Base-by-base conservation (phyloP, 2,888 invertebrate species). In the Myopa testacea region DNA sequence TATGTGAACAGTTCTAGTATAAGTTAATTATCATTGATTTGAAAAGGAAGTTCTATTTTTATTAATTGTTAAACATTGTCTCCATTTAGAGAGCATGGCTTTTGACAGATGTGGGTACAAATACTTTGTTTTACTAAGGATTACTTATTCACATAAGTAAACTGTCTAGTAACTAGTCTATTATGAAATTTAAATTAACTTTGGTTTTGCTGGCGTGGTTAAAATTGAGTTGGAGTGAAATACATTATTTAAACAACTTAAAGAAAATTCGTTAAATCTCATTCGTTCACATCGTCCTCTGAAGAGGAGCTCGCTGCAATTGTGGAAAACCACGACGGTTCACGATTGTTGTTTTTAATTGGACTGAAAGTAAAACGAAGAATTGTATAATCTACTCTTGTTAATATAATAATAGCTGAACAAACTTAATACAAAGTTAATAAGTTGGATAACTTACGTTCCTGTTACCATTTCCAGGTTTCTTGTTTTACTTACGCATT, bases 301-400 rank as follows among this genome's bases (percentile, higher is more conserved):
- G 90, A 90, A 74, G 90, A 90, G 77, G 90, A 90, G 78, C 92
- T 92, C 82, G 92, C 92, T 16, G 92, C 92, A 81, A 92, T 92
- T 72, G 92, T 91, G 84, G 92, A 92, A 86, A 93, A 92, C 92
- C 92, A 92, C 89, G 82, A 92, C 89, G 82, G 91, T 90, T 82
- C 92, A 87, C 83, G 91, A 90, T 90, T 91, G 77, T 85, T 88
- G 89, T 90, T 91, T 88, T 84, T 89, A 65, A 85, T 87, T 62
- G 85, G 86, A 67, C 92, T 92, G 87, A 10, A 82, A 79, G 26
- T 0, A 65, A 77, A 78, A 55, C 74, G 14, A 76, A 7, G n/a
- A 70, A 60, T 65, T 65, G 37, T 52, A 16, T 19, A 60, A 60
- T 60, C n/a, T 60, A 14, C 34, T 63, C 6, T 63, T 26, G 12